Conservation (phyloP, 1,140 invertebrate genomes). For the Aphis gossypii region DNA sequence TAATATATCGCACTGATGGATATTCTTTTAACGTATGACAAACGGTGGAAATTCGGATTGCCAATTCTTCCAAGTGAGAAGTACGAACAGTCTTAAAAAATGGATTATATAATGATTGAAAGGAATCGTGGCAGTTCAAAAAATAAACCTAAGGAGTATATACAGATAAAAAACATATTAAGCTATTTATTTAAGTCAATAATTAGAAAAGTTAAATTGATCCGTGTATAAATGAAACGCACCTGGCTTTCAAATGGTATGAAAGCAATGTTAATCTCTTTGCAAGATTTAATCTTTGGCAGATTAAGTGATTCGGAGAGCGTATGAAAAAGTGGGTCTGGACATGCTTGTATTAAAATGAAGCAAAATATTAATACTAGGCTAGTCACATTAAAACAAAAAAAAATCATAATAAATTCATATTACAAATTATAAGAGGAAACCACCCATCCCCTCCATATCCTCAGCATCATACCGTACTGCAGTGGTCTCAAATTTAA, state of each 20-base stretch:
- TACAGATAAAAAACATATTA: background rate
- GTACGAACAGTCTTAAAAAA: constrained; percentile 74
- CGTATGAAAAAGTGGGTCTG: constrained; percentile 91
- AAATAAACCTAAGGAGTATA: constrained; percentile 84
- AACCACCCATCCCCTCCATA: background rate
- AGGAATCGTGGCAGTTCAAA: constrained; percentile 93
- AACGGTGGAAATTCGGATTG: constrained; percentile 98
- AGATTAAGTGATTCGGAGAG: constrained; percentile 93
- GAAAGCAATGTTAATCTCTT: constrained; percentile 99
- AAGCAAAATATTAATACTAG: background rate
- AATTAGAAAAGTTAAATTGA: background rate
- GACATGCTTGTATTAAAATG: constrained; percentile 72
- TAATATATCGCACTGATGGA: constrained; percentile 88
- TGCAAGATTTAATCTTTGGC: constrained; percentile 96
- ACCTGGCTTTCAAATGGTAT: constrained; percentile 99
- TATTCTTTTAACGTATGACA: constrained; percentile 99
- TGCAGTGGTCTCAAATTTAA: too few relatives aligned
- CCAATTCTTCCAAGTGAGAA: constrained; percentile 87
- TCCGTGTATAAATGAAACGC: constrained; percentile 60
- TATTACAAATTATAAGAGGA: background rate
- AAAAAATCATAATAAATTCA: background rate
- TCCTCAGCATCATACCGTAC: background rate
- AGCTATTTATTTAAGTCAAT: background rate
- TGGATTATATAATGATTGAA: constrained; percentile 95
- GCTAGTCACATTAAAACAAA: background rate